These are phyloP conservation scores for Styela clava DNA, from an alignment of 23 tunicate species.

Conservation along the genomic window DNA sequence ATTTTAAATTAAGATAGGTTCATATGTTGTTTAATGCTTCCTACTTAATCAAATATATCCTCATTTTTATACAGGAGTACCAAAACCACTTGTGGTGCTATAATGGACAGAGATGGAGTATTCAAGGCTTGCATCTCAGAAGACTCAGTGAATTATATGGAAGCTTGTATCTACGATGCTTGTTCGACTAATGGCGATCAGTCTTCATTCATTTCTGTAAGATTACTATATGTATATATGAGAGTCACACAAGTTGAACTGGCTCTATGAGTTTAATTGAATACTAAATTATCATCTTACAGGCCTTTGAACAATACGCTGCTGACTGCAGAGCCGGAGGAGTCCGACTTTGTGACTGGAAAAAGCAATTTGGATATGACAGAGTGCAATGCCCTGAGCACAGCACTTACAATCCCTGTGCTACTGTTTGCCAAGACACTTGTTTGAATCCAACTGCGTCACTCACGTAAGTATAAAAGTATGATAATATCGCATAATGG, in stretches of 20 bases:
- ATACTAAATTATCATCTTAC: too few relatives aligned
- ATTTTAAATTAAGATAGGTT: too few relatives aligned
- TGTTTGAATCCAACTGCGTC: constrained; percentile 22
- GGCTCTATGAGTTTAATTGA: too few relatives aligned
- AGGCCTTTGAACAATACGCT: constrained; percentile 57
- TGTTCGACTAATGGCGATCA: constrained; percentile 63
- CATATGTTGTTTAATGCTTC: too few relatives aligned
- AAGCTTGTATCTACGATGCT: constrained; percentile 67
- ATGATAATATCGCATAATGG: not conserved
- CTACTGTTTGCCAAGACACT: constrained; percentile 22
- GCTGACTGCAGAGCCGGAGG: constrained; percentile 33
- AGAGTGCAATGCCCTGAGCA: constrained; percentile 24
- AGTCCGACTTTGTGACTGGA: constrained; percentile 64
- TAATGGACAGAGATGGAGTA: constrained; percentile 30
- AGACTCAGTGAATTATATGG: constrained; percentile 32
- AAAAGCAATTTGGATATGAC: constrained; percentile 8
- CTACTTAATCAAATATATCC: too few relatives aligned
- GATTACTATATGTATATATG: not conserved
- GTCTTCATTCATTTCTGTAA: constrained; percentile 8
- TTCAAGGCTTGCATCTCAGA: constrained; percentile 38
- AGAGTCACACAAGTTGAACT: constrained; percentile 17
- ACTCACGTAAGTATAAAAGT: constrained; percentile 3
- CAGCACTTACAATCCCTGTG: constrained; percentile 29
- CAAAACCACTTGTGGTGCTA: constrained; percentile 38
- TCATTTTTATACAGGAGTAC: constrained; percentile 29